These are phyloP conservation scores for Cotesia vestalis DNA, from an alignment of 1,140 invertebrate species.

Conservation along the genomic window DNA sequence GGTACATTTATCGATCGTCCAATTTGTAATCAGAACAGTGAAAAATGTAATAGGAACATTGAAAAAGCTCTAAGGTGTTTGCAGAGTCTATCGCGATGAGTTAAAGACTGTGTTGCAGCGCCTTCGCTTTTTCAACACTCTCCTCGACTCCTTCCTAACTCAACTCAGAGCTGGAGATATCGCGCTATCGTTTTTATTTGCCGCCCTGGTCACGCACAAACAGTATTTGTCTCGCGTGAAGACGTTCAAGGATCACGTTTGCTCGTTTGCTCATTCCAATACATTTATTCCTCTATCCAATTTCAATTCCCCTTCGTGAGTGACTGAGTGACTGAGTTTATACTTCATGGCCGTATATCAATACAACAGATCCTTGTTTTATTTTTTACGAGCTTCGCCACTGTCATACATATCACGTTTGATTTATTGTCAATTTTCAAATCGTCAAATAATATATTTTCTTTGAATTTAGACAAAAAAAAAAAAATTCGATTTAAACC, in stretches of 20 bases:
- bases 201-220: slow-evolving; percentile 54
- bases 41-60: slow-evolving; percentile 12
- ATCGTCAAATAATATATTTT: no score
- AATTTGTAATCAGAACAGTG: slow-evolving; percentile 10
- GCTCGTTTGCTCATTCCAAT: slow-evolving; percentile 19
- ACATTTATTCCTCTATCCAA: slow-evolving; percentile 1
- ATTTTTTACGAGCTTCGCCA: no score
- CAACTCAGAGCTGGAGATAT: slow-evolving; percentile 12
- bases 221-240: slow-evolving; percentile 51
- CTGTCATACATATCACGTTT: no score
- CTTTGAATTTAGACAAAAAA: no score
- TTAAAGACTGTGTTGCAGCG: slow-evolving; percentile 2
- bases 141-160: not conserved
- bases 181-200: slow-evolving; percentile 39
- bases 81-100: not conserved
- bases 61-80: slow-evolving; percentile 14
- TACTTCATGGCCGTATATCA: slow-evolving; percentile 3
- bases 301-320: slow-evolving; percentile 17
- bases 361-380: no score
- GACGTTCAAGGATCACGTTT: slow-evolving; percentile 12
- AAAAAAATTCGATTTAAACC: no score
- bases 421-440: no score
- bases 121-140: not conserved
- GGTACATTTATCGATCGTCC: slow-evolving; percentile 7
- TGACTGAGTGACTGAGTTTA: slow-evolving; percentile 23